Conservation (phyloP, 2,888 invertebrate species). For the Sarcophaga variegata region DNA sequence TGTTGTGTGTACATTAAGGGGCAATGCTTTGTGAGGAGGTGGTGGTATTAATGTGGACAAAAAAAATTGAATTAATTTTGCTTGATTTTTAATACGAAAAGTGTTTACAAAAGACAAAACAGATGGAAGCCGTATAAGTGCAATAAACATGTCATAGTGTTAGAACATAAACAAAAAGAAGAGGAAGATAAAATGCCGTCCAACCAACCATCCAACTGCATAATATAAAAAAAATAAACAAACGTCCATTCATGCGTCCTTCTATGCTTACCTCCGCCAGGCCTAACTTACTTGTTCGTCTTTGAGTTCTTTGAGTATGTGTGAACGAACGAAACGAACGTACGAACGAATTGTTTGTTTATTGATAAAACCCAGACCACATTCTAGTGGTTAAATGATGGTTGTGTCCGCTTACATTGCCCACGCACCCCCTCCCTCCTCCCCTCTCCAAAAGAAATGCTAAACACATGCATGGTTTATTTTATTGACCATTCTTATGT, state of each 20-base stretch:
- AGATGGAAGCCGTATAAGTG: constrained; percentile 49
- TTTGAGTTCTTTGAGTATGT: no score
- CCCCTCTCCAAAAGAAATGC: background rate
- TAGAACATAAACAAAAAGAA: no score
- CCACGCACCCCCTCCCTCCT: no score
- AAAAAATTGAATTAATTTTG: constrained; percentile 46
- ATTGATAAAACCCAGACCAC: constrained; percentile 47
- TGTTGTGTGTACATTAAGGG: background rate
- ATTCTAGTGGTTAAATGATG: constrained; percentile 50
- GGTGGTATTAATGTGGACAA: background rate
- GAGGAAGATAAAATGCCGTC: no score
- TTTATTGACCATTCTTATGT: constrained; percentile 8
- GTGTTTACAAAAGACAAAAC: constrained; percentile 36
- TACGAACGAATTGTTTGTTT: constrained; percentile 19
- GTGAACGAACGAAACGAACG: no score
- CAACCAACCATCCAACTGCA: background rate
- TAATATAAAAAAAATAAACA: background rate
- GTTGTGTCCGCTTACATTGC: background rate
- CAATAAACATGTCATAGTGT: background rate
- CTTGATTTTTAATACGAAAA: constrained; percentile 41
- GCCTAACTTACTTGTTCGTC: no score
- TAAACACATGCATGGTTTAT: no score
- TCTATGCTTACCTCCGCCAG: no score
- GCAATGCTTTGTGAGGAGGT: background rate
- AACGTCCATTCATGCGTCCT: no score